Evolutionary conservation across 1,140 invertebrate species (phyloP), one percentile per base, ranked within the genome.

Genomic region (Neelides sp.): DNA sequence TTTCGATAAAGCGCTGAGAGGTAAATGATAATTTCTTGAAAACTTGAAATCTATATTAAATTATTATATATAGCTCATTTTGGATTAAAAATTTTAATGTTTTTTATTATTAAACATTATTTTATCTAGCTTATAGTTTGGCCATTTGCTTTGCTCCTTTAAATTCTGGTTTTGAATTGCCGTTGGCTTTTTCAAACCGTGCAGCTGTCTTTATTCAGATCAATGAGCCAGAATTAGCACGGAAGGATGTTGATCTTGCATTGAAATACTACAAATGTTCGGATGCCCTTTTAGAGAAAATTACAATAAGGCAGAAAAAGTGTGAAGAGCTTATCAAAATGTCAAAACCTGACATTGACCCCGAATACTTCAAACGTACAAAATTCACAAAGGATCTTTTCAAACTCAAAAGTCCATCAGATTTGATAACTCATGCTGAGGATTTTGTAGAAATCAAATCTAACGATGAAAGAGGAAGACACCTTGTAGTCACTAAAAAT

Each of bases 391-490:
- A 42, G 26, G 32, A 19, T 19, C 4, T 43, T 20, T 52, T 52
- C 32, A 5, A 13, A 8, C 32, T 46, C 12, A 26, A 24, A 10
- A 37, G 39, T 28, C 42, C 20, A 3, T 24, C 26, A 20, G 13
- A 15, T 2, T 7, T 4, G 4, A 47, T 52, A 28, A 3, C 36
- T 1, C 2, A 37, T 10, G 52, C 52, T 22, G 41, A 46, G n/a
- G 24, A 32, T 30, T 44, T 17, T 30, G 26, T 54, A 3, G 37
- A 28, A 19, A 54, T 54, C 22, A 4, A 37, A 24, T 15, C 28
- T 4, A 23, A 36, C 13, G 12, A 35, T 5, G 32, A 45, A 22
- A 40, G 52, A 10, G 52, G 52, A 44, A 27, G 52, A 24, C 49
- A 51, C 20, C 26, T 49, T 7, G 22, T 24, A 19, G 24, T 41